A percentile compares a stretch with the other conserved stretches of the same genome.
These are phyloP conservation scores for Didymodactylos carnosus DNA, from an alignment of 2,888 invertebrate genomes.

Conservation along the genomic window DNA sequence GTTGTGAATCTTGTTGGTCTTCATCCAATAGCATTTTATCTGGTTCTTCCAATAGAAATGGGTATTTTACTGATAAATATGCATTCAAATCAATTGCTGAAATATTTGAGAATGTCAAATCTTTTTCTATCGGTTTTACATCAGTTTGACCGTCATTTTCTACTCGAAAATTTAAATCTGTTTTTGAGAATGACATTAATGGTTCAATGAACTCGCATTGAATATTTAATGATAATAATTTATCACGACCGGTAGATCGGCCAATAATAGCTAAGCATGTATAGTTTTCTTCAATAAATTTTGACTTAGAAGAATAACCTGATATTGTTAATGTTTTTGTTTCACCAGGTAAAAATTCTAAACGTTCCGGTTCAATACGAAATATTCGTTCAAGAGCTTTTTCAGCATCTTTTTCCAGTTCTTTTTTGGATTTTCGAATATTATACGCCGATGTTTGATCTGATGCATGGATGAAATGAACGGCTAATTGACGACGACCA, in stretches of 20 bases:
- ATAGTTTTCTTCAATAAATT: slow-evolving; percentile 27
- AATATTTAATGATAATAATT: slow-evolving; percentile 32
- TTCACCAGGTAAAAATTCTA: slow-evolving; percentile 32
- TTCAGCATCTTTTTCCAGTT: background rate
- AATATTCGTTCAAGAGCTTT: background rate
- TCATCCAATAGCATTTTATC: too few species aligned
- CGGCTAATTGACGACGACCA: slow-evolving; percentile 33
- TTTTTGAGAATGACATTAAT: slow-evolving; percentile 31
- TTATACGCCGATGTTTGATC: background rate
- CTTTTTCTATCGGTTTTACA: background rate
- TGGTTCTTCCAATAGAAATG: slow-evolving; percentile 19
- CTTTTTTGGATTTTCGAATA: background rate
- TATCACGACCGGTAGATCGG: slow-evolving; percentile 32
- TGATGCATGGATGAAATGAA: slow-evolving; percentile 33
- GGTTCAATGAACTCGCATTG: slow-evolving; percentile 32
- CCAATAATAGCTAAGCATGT: slow-evolving; percentile 34
- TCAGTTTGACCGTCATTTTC: slow-evolving; percentile 23
- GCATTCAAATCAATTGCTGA: slow-evolving; percentile 30
- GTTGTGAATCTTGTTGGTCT: too few species aligned
- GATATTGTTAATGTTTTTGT: slow-evolving; percentile 26
- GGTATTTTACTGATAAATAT: slow-evolving; percentile 23
- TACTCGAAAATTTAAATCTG: slow-evolving; percentile 28
- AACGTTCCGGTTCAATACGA: slow-evolving; percentile 26
- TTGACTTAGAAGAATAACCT: slow-evolving; percentile 29
- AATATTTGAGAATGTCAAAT: slow-evolving; percentile 26